Conservation (phyloP, 2,113 vertebrate genomes). For the Hippolais icterina region DNA sequence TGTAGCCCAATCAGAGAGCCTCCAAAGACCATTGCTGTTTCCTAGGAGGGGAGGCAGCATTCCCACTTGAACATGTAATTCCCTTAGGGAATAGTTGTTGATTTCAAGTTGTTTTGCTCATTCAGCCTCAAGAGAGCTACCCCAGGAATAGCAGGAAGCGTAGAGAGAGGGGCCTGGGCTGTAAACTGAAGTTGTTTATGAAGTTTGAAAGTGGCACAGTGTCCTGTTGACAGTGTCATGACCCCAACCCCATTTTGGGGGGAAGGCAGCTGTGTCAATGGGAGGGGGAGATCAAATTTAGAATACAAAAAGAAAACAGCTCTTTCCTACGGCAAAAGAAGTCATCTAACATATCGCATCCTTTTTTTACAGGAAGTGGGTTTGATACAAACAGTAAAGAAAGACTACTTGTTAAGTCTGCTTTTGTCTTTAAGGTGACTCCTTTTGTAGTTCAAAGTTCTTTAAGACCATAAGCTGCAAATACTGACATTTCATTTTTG, state of each 20-base stretch:
- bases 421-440: neutral
- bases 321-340: neutral
- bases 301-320: neutral
- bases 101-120: constrained; percentile 6
- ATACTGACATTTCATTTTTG: neutral
- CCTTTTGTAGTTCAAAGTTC: neutral
- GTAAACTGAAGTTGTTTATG: neutral
- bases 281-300: neutral
- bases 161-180: neutral
- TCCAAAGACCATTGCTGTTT: neutral
- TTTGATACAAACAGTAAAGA: neutral
- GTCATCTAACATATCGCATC: neutral
- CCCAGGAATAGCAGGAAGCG: neutral
- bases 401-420: neutral
- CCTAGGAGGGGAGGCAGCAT: neutral
- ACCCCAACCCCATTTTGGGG: neutral
- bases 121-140: neutral
- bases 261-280: neutral
- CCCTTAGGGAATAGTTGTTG: neutral
- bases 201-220: neutral
- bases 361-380: neutral
- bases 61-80: neutral
- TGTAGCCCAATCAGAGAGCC: neutral
- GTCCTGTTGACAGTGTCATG: neutral
- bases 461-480: neutral